Evolutionary conservation across 1,140 invertebrate genomes (phyloP), one percentile per base, ranked within the genome.

Genomic region (Ectropis grisescens): DNA sequence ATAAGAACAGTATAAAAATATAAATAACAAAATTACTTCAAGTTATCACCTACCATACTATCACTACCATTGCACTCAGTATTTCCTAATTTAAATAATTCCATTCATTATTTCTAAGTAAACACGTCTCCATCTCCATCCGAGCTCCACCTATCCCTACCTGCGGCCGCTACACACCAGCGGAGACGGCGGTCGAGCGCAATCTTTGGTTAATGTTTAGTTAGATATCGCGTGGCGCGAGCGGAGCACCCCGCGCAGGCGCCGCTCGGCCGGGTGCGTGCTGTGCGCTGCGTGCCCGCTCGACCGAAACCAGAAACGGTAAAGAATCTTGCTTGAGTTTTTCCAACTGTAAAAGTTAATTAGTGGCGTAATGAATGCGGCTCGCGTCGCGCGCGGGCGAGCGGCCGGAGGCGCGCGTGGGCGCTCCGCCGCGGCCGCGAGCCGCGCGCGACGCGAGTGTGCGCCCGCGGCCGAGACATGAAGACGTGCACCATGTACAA

Each of bases 401-500:
- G 33, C 36, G 42, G 37, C 45, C 29, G 45, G 30, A 28, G 13
- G 34, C 29, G 33, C 37, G 30, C 50, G 45, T 46, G 48, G 39
- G 41, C 36, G 47, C 28, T 13, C 24, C 44, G 33, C 35, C 29
- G 30, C 25, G 12, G 39, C 40, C 47, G 37, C 37, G 15, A 12
- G 16, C 30, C 13, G 25, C 13, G 15, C 11, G 10, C 27, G 29
- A 9, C 4, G 19, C 24, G 31, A 13, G 7, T 12, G 19, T 15
- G 25, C 45, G n/a, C 13, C 10, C 14, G 24, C 22, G 15, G 32
- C 29, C 29, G 37, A 59, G 39, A 32, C 27, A 80, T 80, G 75
- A 75, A 62, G 65, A 67, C 62, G 38, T 65, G 66, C 42, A 58
- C 70, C 23, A 80, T 75, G 71, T 76, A 68, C 43, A 80, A 78